Evolutionary conservation across 2,113 vertebrate species (phyloP), one percentile per base, ranked within the genome.

Genomic region (Calidris pugnax): DNA sequence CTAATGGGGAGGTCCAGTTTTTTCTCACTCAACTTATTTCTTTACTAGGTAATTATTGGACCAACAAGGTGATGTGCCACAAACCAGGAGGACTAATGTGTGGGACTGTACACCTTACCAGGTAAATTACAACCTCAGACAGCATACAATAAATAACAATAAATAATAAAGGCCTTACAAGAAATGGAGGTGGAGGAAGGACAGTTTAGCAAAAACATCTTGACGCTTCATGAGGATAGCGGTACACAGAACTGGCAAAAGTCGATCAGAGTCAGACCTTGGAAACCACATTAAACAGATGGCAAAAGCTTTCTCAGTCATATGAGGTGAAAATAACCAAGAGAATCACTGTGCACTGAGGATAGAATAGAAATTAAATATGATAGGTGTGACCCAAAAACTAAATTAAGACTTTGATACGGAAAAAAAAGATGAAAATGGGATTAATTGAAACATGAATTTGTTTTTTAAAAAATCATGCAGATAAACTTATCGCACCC

Each of bases 341-440:
- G 24, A 87, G n/a, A 87, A 72, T 66, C 0, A 0, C 37, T 67
- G 30, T 53, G 23, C 66, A 27, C 9, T 53, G 32, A 73, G 53
- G 53, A 64, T 11, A 53, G n/a, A 73, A 72, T n/a, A 95, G 45
- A 94, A 94, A 93, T 76, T 66, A 88, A 94, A 88, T 26, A 35
- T 45, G 77, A 83, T 67, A 71, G 32, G n/a, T 77, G 55, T 80
- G 59, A 90, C 41, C 47, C 24, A 90, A 95, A 94, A 85, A 73
- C 11, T 76, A 85, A 79, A 71, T 64, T 59, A 79, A 73, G 14
- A 27, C 55, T 86, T 69, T 16, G 9, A 69, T 37, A 83, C 76
- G 59, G 1, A 41, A 79, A 92, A 72, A 55, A n/a, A 48, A 59
- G 0, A 41, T 57, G 28, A 76, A 93, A 93, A 55, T 28, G 9